Evolutionary conservation across 2,113 vertebrate species (phyloP).

Genomic region (Stictonetta naevosa): DNA sequence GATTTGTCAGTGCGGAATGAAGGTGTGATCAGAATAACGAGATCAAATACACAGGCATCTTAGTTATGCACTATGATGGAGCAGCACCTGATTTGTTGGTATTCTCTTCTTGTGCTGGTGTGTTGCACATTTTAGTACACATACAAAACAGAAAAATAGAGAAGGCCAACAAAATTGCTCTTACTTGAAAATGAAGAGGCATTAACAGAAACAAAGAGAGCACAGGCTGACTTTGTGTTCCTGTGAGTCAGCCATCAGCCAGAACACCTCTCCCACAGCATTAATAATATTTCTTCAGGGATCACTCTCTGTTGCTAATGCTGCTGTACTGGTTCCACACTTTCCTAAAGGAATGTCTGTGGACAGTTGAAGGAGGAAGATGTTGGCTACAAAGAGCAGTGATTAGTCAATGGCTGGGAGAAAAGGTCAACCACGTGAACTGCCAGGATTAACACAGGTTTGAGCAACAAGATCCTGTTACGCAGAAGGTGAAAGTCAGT

Average conservation of each 20-base stretch:
- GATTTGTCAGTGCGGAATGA: not conserved
- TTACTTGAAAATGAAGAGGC: not conserved
- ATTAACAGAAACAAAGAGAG: not conserved
- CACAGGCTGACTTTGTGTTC: fast-evolving
- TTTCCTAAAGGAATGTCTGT: not conserved
- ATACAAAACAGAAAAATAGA: not conserved
- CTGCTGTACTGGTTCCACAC: not conserved
- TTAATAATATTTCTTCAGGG: not conserved
- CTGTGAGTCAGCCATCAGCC: not conserved
- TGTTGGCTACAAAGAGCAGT: not conserved
- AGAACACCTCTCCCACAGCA: not conserved
- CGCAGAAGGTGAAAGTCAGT: not conserved
- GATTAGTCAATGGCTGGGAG: not conserved
- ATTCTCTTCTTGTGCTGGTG: not conserved
- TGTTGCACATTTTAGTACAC: not conserved
- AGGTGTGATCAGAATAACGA: not conserved
- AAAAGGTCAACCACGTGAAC: not conserved
- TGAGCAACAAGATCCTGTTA: not conserved
- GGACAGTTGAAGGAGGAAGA: not conserved
- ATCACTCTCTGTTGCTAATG: not conserved
- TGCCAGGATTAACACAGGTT: not conserved
- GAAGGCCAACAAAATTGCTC: not conserved
- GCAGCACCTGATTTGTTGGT: not conserved
- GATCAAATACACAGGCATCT: not conserved
- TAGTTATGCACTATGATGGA: not conserved